A percentile compares a stretch with the other conserved stretches of the same genome.
Conservation (phyloP, 2,888 invertebrate species). For the Meliscaeva auricollis region DNA sequence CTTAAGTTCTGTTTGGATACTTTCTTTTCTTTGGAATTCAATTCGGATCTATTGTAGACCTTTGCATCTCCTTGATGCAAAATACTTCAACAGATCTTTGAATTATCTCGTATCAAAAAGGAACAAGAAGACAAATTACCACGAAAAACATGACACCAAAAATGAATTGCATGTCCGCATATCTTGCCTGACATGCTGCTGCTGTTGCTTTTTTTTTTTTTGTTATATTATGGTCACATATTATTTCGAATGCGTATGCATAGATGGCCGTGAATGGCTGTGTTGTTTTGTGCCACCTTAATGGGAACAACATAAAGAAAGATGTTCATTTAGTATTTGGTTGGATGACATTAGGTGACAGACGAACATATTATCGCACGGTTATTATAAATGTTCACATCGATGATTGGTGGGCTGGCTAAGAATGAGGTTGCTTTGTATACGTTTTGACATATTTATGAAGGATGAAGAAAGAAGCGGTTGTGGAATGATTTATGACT, state of each 20-base stretch:
- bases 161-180: constrained; percentile 75
- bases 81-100: constrained; percentile 46
- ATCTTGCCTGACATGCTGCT: constrained; percentile 46
- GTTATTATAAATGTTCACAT: constrained; percentile 60
- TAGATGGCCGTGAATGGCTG: constrained; percentile 30
- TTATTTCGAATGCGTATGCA: background rate
- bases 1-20: background rate
- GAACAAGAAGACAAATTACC: constrained; percentile 81
- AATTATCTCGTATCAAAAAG: constrained; percentile 70
- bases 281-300: constrained; percentile 43
- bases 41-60: constrained; percentile 10
- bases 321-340: constrained; percentile 72
- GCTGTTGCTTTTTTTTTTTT: constrained; percentile 20
- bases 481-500: constrained; percentile 28
- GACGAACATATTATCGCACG: constrained; percentile 77
- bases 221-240: constrained; percentile 6
- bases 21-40: constrained; percentile 9
- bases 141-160: constrained; percentile 83
- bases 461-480: constrained; percentile 14
- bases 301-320: constrained; percentile 67
- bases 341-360: constrained; percentile 77
- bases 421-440: constrained; percentile 16
- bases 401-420: constrained; percentile 44
- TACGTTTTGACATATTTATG: constrained; percentile 11
- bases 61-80: constrained; percentile 27